Percentiles rank a stretch among this genome's conserved stretches.
These are phyloP conservation scores for Akabosia matsudoensis DNA, from an alignment of 1,140 invertebrate species.

Conservation along the genomic window DNA sequence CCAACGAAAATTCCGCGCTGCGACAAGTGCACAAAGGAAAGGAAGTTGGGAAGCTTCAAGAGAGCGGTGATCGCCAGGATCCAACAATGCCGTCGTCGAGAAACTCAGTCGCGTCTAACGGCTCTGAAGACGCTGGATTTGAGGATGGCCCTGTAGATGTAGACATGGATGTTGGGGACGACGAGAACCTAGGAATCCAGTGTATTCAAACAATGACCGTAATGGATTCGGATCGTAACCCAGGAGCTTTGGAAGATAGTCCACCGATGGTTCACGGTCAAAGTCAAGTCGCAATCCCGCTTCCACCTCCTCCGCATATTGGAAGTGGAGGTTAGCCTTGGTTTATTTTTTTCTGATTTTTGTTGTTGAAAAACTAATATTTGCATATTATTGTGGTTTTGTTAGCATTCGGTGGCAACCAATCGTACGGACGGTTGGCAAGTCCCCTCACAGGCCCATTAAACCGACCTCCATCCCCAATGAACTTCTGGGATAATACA, in stretches of 20 bases:
- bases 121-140: constrained; percentile 2
- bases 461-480: neutral
- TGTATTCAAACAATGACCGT: constrained; percentile 6
- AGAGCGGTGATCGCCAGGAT: neutral
- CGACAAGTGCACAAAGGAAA: neutral
- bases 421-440: constrained; percentile 14
- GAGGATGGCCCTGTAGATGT: constrained; percentile 8
- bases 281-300: constrained; percentile 16
- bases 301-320: constrained; percentile 25
- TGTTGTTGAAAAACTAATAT: neutral
- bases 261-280: neutral
- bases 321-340: neutral
- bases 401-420: constrained; percentile 42
- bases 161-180: neutral
- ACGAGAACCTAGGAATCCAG: neutral
- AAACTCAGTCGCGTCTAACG: neutral
- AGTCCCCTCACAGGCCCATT: neutral
- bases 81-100: neutral
- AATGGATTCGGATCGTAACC: neutral
- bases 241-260: neutral
- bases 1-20: neutral
- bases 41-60: constrained; percentile 9
- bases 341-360: neutral
- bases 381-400: neutral
- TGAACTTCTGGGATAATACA: neutral